phyloP scores from a whole-genome alignment of 2,797 vertebrate species.

The Sebastes taczanowskii region DNA sequence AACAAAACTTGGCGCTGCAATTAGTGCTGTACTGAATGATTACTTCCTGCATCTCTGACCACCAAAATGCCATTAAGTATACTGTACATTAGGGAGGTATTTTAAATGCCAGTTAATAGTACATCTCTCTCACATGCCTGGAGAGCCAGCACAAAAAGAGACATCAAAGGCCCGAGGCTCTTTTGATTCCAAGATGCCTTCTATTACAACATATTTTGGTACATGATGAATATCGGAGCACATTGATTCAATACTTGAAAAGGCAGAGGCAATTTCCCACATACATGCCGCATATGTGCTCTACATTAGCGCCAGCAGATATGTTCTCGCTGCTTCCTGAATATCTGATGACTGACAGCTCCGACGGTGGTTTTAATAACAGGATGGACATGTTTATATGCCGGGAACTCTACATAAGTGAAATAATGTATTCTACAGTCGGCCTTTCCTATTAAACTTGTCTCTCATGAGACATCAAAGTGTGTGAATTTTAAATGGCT shows the following conservation, averaged over 20 bases:
- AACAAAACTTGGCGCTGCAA: constrained; percentile 21
- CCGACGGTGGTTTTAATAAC: constrained; percentile 16
- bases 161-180: not conserved
- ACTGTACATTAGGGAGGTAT: constrained; percentile 21
- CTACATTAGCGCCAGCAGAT: constrained; percentile 13
- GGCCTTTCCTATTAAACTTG: constrained; percentile 57
- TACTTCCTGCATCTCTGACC: constrained; percentile 23
- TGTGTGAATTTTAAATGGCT: constrained; percentile 57
- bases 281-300: not conserved
- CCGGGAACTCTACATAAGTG: constrained; percentile 25
- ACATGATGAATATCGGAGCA: not conserved
- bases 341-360: constrained; percentile 25
- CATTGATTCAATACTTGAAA: constrained; percentile 24
- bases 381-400: constrained; percentile 31
- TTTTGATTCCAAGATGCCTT: constrained; percentile 8
- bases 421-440: constrained; percentile 52
- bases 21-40: constrained; percentile 6
- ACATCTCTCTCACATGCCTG: not conserved
- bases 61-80: constrained; percentile 9
- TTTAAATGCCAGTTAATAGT: constrained; percentile 27
- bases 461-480: constrained; percentile 58
- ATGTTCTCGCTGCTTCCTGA: not conserved
- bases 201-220: not conserved
- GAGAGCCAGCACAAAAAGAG: not conserved
- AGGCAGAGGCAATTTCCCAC: not conserved